Conservation (phyloP, 2,797 vertebrate species). For the Myiotriccus ornatus region DNA sequence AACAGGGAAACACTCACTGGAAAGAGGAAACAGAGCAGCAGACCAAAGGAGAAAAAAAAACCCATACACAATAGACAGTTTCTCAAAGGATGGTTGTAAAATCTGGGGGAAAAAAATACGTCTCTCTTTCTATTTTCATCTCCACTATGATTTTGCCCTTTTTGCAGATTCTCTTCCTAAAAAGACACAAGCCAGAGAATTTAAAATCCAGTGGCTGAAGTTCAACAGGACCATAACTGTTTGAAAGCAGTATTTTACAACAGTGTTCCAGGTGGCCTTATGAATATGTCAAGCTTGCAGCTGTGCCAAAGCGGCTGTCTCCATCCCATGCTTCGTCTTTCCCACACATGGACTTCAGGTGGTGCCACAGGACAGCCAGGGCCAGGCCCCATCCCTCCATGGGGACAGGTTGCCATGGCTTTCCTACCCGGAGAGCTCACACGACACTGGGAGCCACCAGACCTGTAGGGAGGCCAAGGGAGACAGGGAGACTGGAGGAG, state of each 20-base stretch:
- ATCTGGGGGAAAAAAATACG: rapidly evolving
- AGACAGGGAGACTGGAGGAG: not conserved
- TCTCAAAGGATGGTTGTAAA: not conserved
- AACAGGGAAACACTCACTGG: not conserved
- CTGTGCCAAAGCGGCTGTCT: not conserved
- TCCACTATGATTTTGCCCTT: not conserved
- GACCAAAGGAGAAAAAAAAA: not conserved
- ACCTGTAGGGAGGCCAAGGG: not conserved
- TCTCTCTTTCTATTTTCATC: not conserved
- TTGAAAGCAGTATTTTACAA: not conserved
- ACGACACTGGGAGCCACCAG: not conserved
- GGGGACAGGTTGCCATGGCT: too few relatives aligned
- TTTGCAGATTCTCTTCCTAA: not conserved
- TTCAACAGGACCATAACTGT: not conserved
- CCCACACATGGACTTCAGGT: not conserved
- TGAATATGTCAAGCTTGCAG: not conserved
- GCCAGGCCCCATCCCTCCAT: not conserved
- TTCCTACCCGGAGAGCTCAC: not conserved
- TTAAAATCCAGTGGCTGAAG: not conserved
- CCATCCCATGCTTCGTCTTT: not conserved
- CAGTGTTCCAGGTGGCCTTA: not conserved
- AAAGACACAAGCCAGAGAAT: not conserved
- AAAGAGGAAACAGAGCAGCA: not conserved
- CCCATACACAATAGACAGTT: rapidly evolving
- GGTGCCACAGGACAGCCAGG: not conserved